A percentile compares a stretch with the other conserved stretches of the same genome.
These are phyloP conservation scores for Kryptolebias ocellatus DNA, from an alignment of 2,797 vertebrate genomes.

Conservation along the genomic window DNA sequence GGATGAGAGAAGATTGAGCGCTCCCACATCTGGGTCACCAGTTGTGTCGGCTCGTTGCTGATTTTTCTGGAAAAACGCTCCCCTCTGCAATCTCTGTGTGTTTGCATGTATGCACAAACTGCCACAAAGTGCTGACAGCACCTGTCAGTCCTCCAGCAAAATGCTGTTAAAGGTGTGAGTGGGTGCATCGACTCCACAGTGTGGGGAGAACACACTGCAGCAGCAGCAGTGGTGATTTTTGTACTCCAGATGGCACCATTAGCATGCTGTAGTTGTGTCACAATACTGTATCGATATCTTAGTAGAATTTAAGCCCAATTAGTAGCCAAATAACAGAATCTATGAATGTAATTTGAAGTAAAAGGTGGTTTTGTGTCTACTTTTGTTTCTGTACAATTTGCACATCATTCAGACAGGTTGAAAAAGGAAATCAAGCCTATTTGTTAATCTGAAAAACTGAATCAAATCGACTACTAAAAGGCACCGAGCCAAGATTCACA, in stretches of 20 bases:
- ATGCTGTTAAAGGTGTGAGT: conserved; percentile 20
- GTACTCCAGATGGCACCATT: conserved; percentile 73
- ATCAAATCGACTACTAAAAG: conserved; percentile 36
- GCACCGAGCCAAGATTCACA: conserved; percentile 19
- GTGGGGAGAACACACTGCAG: conserved; percentile 20
- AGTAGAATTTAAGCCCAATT: background rate
- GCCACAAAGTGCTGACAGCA: conserved; percentile 21
- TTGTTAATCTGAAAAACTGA: background rate
- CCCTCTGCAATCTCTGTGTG: background rate
- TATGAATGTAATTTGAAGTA: background rate
- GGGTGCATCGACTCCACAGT: background rate
- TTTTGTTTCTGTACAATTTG: background rate
- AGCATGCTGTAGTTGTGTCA: conserved; percentile 46
- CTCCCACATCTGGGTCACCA: conserved; percentile 3
- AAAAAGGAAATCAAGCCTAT: conserved; percentile 30
- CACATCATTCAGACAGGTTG: background rate
- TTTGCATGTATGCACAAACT: conserved; percentile 8
- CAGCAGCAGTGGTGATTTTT: conserved; percentile 47
- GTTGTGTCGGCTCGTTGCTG: conserved; percentile 3
- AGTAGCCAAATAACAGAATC: background rate
- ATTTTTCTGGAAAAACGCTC: conserved; percentile 2
- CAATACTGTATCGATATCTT: background rate
- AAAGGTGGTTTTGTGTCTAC: no score
- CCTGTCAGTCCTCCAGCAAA: conserved; percentile 21
- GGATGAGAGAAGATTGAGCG: background rate